Conservation (phyloP, 1,140 invertebrate genomes). For the Nasonia vitripennis region DNA sequence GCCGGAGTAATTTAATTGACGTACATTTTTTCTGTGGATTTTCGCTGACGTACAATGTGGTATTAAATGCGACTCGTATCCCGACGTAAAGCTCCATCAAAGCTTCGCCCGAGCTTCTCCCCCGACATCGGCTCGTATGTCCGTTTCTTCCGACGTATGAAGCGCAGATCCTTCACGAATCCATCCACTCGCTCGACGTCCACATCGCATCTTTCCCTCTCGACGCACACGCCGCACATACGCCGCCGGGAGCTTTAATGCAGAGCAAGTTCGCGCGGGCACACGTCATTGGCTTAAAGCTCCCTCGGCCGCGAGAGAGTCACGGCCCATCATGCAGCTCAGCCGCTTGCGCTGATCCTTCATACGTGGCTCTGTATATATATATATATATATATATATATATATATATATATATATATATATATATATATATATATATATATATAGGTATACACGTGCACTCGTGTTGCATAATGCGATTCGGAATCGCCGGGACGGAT, state of each 20-base stretch:
- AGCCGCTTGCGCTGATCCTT: neutral
- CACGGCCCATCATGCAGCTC: neutral
- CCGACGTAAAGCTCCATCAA: too few species aligned
- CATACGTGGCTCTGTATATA: neutral
- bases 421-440: neutral
- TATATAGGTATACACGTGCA: neutral
- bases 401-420: too few species aligned
- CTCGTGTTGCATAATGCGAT: neutral
- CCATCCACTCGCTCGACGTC: neutral
- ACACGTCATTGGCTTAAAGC: conserved; percentile 18
- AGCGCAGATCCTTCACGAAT: conserved; percentile 11
- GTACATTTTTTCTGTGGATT: too few species aligned
- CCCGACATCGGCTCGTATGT: neutral
- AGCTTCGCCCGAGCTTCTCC: neutral
- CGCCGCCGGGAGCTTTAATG: neutral
- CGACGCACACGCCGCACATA: neutral
- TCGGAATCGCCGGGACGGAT: neutral
- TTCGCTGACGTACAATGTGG: too few species aligned
- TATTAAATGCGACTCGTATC: too few species aligned
- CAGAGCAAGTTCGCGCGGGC: neutral
- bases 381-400: neutral
- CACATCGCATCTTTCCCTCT: neutral
- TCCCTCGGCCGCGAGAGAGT: conserved; percentile 20
- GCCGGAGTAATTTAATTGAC: too few species aligned
- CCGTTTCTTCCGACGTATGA: neutral